phyloP scores from a whole-genome alignment of 2,888 invertebrate genomes.

The Lasioglossum lativentre region DNA sequence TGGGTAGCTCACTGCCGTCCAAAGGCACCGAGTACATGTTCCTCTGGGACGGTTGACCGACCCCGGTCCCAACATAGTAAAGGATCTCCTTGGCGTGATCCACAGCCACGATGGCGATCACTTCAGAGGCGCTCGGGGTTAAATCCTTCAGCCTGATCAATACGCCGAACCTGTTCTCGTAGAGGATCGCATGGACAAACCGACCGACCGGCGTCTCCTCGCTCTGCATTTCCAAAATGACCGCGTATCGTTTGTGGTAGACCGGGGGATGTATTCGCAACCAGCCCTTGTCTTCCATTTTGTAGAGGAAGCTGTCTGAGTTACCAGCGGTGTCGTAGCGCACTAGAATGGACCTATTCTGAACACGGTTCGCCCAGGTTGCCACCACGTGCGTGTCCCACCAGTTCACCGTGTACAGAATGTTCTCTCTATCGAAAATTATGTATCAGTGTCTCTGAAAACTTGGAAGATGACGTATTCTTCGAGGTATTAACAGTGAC shows the following conservation, averaged over 20 bases:
- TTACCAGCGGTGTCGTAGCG: constrained; percentile 85
- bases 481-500: too few species aligned
- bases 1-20: constrained; percentile 84
- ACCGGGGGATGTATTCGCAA: constrained; percentile 87
- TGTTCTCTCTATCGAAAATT: constrained; percentile 85
- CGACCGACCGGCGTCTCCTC: constrained; percentile 75
- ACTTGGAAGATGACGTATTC: not conserved
- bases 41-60: constrained; percentile 88
- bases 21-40: constrained; percentile 87
- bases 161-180: constrained; percentile 36
- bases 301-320: constrained; percentile 81
- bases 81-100: constrained; percentile 80
- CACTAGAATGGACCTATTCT: constrained; percentile 89
- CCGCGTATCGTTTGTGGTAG: constrained; percentile 85
- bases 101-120: constrained; percentile 70
- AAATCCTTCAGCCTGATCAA: constrained; percentile 73
- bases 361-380: constrained; percentile 94
- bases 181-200: constrained; percentile 80
- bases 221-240: constrained; percentile 81
- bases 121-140: constrained; percentile 72
- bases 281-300: constrained; percentile 90
- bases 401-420: constrained; percentile 91
- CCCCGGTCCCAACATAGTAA: constrained; percentile 90
- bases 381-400: constrained; percentile 89
- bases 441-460: not conserved